Percentiles rank a stretch among this genome's conserved stretches.
These are phyloP conservation scores for Parazoanthus atlanticus DNA, from an alignment of 92 coral and sea anemone genomes.

Conservation along the genomic window DNA sequence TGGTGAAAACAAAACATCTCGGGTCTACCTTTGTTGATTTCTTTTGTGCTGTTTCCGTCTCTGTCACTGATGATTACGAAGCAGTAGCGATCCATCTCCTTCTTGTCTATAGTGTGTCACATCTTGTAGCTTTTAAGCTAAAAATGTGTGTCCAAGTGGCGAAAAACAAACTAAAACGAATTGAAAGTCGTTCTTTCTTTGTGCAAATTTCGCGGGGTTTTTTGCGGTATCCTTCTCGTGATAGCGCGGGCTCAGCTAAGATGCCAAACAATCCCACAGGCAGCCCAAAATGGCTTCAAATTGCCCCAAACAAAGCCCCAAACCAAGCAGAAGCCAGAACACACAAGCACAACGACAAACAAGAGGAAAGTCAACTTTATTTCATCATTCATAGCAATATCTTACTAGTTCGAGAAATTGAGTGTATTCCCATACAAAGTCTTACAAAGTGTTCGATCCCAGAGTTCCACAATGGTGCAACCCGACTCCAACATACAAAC, in stretches of 20 bases:
- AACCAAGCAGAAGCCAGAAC: background rate
- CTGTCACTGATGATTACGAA: background rate
- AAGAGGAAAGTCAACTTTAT: too few relatives aligned
- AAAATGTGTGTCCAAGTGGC: background rate
- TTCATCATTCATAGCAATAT: too few relatives aligned
- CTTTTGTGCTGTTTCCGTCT: background rate
- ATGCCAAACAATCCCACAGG: background rate
- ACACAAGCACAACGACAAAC: too few relatives aligned
- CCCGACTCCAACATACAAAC: too few relatives aligned
- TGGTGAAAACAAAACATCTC: too few relatives aligned
- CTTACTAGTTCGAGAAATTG: too few relatives aligned
- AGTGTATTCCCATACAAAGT: too few relatives aligned
- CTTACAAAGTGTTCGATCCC: too few relatives aligned
- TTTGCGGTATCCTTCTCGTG: slow-evolving; percentile 2
- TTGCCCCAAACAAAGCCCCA: background rate
- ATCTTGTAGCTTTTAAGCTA: background rate
- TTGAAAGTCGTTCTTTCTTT: background rate
- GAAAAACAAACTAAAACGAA: background rate
- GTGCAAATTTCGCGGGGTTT: slow-evolving; percentile 43
- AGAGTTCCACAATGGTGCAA: too few relatives aligned
- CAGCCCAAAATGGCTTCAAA: too few relatives aligned
- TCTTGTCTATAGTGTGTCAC: background rate
- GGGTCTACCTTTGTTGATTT: background rate
- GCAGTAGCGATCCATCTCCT: slow-evolving; percentile 26
- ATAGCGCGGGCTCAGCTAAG: slow-evolving; percentile 40